A percentile compares a stretch with the other conserved stretches of the same genome.
phyloP scores from a whole-genome alignment of 2,888 invertebrate genomes.

The Eupithecia dodoneata region DNA sequence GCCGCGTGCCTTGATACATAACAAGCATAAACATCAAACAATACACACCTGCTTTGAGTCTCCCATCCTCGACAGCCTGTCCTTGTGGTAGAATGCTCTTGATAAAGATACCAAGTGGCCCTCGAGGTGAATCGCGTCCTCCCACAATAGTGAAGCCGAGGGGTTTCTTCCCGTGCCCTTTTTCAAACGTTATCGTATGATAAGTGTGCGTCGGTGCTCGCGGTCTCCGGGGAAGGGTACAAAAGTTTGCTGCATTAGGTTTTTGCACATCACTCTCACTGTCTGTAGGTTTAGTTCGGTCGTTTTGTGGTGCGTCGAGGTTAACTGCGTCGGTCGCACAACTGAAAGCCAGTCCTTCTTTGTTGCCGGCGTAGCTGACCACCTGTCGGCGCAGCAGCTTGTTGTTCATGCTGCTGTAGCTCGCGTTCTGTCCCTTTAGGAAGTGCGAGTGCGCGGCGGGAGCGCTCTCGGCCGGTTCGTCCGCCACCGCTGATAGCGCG shows the following conservation, averaged over 20 bases:
- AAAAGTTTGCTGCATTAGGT: conserved; percentile 86
- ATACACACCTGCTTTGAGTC: conserved; percentile 89
- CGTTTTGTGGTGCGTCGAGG: conserved; percentile 71
- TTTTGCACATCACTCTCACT: conserved; percentile 73
- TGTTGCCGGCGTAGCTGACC: conserved; percentile 82
- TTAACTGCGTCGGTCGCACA: conserved; percentile 71
- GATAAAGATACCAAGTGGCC: conserved; percentile 93
- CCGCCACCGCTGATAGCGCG: conserved; percentile 76
- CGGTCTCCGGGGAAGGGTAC: conserved; percentile 89
- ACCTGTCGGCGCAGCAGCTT: conserved; percentile 83
- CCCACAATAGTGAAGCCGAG: conserved; percentile 96
- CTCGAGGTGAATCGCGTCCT: conserved; percentile 92
- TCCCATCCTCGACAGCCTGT: conserved; percentile 92
- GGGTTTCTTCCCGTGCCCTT: conserved; percentile 92
- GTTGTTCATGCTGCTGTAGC: conserved; percentile 85
- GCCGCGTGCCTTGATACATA: conserved; percentile 7
- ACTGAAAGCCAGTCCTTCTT: conserved; percentile 74
- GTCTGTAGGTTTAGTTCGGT: conserved; percentile 65
- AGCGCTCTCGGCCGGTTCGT: conserved; percentile 71
- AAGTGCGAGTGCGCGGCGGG: conserved; percentile 82
- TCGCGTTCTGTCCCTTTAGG: conserved; percentile 85
- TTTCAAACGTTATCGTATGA: conserved; percentile 89
- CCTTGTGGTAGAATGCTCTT: conserved; percentile 93
- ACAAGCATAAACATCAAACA: conserved; percentile 19
- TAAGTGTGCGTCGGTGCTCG: conserved; percentile 88